A percentile compares a stretch with the other conserved stretches of the same genome.
phyloP scores from a whole-genome alignment of 2,113 vertebrate species.

The Lepus timidus region DNA sequence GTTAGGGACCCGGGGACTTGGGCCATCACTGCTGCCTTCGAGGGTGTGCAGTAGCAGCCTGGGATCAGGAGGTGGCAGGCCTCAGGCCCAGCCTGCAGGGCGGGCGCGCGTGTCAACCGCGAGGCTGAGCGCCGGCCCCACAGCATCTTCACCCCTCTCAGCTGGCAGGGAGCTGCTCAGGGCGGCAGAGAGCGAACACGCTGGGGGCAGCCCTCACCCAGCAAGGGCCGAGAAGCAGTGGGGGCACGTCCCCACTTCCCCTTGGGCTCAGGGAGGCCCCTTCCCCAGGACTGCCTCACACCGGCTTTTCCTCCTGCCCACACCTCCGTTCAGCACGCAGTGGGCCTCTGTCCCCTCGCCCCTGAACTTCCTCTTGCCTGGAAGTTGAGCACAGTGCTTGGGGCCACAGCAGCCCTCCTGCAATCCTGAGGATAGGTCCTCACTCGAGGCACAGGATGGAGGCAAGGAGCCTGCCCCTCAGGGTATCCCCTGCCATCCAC shows the following conservation, averaged over 20 bases:
- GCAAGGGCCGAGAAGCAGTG: neutral
- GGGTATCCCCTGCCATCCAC: neutral
- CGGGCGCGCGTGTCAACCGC: too few species aligned
- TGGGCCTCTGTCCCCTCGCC: neutral
- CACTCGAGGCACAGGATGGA: neutral
- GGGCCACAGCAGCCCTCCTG: neutral
- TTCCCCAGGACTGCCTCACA: accelerated
- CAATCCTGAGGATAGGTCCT: neutral
- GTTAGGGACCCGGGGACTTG: too few species aligned
- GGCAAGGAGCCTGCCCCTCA: neutral
- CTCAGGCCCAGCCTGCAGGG: too few species aligned
- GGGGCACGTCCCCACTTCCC: too few species aligned
- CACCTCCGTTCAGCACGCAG: neutral
- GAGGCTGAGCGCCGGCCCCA: too few species aligned
- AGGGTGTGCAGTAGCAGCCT: too few species aligned
- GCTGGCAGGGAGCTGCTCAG: neutral
- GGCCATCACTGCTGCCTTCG: too few species aligned
- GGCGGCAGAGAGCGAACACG: neutral
- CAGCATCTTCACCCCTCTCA: neutral
- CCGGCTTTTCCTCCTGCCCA: neutral
- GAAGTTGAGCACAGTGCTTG: neutral
- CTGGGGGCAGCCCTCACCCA: neutral
- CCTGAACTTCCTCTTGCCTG: neutral
- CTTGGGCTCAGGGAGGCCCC: neutral
- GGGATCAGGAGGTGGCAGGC: too few species aligned